phyloP scores from a whole-genome alignment of 35 echinoderm and acorn worm species.

The Heliocidaris tuberculata region DNA sequence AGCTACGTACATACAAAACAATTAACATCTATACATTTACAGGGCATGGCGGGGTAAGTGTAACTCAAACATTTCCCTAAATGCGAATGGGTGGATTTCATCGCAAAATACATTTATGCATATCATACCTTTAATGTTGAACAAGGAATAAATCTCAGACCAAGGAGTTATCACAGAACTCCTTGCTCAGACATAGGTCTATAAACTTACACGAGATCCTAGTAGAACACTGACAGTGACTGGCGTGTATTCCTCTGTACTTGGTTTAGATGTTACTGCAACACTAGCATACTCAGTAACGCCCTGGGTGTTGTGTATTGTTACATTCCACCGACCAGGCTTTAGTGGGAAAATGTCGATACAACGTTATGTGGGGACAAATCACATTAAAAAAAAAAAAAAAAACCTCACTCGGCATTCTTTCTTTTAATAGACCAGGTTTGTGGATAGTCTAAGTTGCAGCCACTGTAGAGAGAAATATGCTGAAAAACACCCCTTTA shows the following conservation, averaged over 20 bases:
- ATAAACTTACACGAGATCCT: background rate
- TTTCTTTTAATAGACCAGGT: too few species aligned
- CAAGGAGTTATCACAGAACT: too few species aligned
- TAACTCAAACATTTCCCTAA: background rate
- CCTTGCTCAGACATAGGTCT: too few species aligned
- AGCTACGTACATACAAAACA: background rate
- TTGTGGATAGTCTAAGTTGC: too few species aligned
- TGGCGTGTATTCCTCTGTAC: background rate
- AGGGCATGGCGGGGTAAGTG: background rate
- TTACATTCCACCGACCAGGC: constrained; percentile 28
- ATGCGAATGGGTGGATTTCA: background rate
- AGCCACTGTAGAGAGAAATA: too few species aligned
- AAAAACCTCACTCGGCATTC: too few species aligned
- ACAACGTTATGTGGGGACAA: too few species aligned
- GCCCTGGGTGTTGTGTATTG: background rate
- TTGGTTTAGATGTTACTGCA: constrained; percentile 43
- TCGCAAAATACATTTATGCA: background rate
- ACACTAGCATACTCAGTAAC: background rate
- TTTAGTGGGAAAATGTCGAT: background rate
- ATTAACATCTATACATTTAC: background rate
- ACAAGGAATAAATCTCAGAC: too few species aligned
- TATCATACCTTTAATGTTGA: too few species aligned
- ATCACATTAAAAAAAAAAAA: too few species aligned
- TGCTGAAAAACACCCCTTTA: too few species aligned
- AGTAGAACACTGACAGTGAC: constrained; percentile 17